Percentiles rank a stretch among this genome's conserved stretches.
phyloP scores from a whole-genome alignment of 1,140 invertebrate species.

The Nomia melanderi region DNA sequence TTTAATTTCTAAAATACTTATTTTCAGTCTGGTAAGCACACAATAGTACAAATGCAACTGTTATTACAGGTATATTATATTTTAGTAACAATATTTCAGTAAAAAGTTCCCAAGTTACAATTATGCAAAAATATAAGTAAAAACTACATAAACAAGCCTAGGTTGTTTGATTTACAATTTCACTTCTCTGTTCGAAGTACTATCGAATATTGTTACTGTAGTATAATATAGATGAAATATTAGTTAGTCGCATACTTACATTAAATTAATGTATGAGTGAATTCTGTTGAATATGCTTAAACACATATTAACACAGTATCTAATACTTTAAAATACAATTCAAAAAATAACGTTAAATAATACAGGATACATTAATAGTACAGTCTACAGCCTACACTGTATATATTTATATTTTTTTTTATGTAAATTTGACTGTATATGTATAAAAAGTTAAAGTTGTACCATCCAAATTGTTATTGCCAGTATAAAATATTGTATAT shows the following conservation, averaged over 20 bases:
- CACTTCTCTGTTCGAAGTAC: neutral
- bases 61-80: conserved; percentile 36
- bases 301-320: neutral
- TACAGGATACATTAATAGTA: conserved; percentile 9
- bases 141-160: conserved; percentile 7
- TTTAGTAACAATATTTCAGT: conserved; percentile 34
- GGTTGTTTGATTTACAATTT: neutral
- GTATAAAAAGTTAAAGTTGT: conserved; percentile 40
- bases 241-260: neutral
- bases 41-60: conserved; percentile 8
- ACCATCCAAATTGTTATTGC: conserved; percentile 38
- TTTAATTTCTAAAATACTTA: conserved; percentile 10
- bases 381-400: conserved; percentile 24
- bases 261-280: conserved; percentile 7
- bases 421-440: conserved; percentile 35
- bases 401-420: conserved; percentile 36
- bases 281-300: neutral
- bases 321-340: conserved; percentile 22
- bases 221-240: conserved; percentile 1
- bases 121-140: conserved; percentile 31
- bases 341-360: neutral
- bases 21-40: conserved; percentile 20
- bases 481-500: conserved; percentile 55
- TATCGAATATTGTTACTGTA: neutral
- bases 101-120: conserved; percentile 15